These are phyloP conservation scores for Delichon dasypus DNA, from an alignment of 2,797 vertebrate genomes.

Conservation along the genomic window DNA sequence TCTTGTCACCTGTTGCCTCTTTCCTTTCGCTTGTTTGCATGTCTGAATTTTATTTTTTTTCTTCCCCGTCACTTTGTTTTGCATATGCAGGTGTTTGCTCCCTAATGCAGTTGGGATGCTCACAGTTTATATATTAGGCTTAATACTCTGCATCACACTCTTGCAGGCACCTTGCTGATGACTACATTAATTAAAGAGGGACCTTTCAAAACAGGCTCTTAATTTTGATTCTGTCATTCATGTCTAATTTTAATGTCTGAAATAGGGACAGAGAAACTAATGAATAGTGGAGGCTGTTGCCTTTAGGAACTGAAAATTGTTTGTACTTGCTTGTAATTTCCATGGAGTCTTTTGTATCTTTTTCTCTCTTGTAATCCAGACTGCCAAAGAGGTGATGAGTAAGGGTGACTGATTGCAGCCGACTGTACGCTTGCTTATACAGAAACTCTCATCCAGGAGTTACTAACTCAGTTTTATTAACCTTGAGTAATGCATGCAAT, in stretches of 20 bases:
- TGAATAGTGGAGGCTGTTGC: neutral
- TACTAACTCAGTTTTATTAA: neutral
- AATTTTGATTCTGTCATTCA: neutral
- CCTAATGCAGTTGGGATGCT: neutral
- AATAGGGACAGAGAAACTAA: neutral
- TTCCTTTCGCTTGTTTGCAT: neutral
- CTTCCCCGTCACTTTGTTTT: neutral
- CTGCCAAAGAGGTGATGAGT: neutral
- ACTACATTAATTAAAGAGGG: neutral
- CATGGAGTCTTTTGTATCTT: neutral
- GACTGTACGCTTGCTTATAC: neutral
- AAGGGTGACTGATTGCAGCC: neutral
- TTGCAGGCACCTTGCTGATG: neutral
- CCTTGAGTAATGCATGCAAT: neutral
- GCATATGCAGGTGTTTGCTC: neutral
- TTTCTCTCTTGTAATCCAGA: neutral
- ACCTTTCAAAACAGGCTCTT: neutral
- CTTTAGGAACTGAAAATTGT: neutral
- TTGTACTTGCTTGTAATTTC: constrained; percentile 27
- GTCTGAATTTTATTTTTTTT: neutral
- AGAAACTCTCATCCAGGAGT: neutral
- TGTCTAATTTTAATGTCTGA: neutral
- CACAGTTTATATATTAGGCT: neutral
- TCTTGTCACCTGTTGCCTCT: neutral
- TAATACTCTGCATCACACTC: neutral